Base-by-base conservation (phyloP, 1,140 invertebrate genomes). In the Phymastichus coffea region DNA sequence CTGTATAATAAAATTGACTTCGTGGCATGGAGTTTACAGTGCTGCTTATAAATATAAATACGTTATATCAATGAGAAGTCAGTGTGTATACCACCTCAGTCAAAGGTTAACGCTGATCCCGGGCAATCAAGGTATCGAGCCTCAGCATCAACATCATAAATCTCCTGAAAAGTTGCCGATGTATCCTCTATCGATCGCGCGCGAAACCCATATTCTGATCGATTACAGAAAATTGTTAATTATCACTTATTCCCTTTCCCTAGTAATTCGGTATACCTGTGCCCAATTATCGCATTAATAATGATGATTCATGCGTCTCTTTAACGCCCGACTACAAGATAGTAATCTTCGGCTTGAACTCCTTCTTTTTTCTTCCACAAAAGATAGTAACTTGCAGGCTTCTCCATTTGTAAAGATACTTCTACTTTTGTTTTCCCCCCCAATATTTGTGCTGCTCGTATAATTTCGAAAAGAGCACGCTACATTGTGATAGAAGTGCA, bases 191-290 rank as follows among this genome's bases (percentile, higher is more conserved):
- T 7, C 15, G 28, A 37, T 52, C 48, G 19, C 3, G 33, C n/a
- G 19, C 56, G 55, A 57, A 41, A 44, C 48, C 48, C 30, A 28
- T 23, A 28, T 38, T 61, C 51, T 49, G 58, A 61, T 54, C 52
- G 52, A 53, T 53, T 59, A 59, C 57, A 61, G 47, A 61, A 56
- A 61, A 61, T 61, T 51, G 59, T 41, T 61, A 61, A 61, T 61
- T 56, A 56, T 56, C 59, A 56, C 59, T n/a, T n/a, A n/a, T n/a
- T n/a, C n/a, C n/a, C n/a, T 56, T 61, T 55, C 53, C 46, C 53
- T 51, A 33, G 47, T 46, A 61, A 56, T 51, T 61, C 47, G 59
- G 44, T 61, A 37, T 56, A 51, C 53, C 52, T 40, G 37, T 25
- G 19, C 35, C 44, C 59, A 61, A 61, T 61, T 61, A 61, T 56